phyloP scores from a whole-genome alignment of 2,113 vertebrate genomes.

The Leucopternis melanops region DNA sequence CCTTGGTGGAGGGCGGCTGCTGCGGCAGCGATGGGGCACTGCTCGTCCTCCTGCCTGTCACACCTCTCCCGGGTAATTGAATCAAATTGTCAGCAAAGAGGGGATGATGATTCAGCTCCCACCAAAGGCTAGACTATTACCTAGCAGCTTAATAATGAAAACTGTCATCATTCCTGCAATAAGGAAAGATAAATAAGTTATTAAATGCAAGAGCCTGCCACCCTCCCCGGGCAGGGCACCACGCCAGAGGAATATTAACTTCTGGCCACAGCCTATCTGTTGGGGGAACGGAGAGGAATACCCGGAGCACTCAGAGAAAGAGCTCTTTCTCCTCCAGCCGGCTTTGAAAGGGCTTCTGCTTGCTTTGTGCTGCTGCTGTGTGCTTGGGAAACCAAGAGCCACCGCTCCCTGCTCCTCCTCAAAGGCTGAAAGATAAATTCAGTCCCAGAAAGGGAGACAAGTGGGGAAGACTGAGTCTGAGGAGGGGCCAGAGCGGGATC shows the following conservation, averaged over 20 bases:
- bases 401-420: not conserved
- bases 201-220: constrained; percentile 43
- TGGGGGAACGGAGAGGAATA: not conserved
- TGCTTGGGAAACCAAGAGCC: not conserved
- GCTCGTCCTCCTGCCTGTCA: not conserved
- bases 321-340: not conserved
- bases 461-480: not conserved
- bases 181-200: constrained; percentile 70
- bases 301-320: not conserved
- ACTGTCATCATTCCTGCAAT: constrained; percentile 66
- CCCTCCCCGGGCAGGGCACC: constrained; percentile 40
- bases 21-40: not conserved
- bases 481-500: not conserved
- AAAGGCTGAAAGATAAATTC: not conserved
- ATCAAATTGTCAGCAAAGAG: constrained; percentile 46
- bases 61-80: constrained; percentile 8
- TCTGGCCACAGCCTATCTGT: not conserved
- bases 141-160: constrained; percentile 65
- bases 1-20: not conserved
- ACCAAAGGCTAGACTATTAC: constrained; percentile 60
- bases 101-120: constrained; percentile 62
- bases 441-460: not conserved
- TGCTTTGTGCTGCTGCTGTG: not conserved
- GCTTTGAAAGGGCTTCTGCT: not conserved
- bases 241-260: constrained; percentile 45